Conservation (phyloP, 1,140 invertebrate genomes). For the Pentalonia nigronervosa region DNA sequence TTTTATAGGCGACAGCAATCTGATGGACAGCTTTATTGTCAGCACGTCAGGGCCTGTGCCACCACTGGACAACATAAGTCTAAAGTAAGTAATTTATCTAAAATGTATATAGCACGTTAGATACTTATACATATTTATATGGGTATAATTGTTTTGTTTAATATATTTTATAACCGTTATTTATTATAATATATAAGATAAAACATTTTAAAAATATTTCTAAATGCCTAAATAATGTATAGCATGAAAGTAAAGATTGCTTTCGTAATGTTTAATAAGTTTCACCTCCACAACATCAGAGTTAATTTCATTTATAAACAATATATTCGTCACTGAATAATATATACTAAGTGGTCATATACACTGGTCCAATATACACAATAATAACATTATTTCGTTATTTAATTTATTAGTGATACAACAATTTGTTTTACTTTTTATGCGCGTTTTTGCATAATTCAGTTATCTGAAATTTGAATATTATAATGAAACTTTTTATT, state of each 20-base stretch:
- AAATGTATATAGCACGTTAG: background rate
- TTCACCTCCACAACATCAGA: background rate
- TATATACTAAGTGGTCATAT: background rate
- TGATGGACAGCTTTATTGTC: constrained; percentile 55
- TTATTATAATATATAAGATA: too few species aligned
- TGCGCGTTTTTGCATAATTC: background rate
- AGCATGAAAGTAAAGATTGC: background rate
- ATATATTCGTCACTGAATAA: background rate
- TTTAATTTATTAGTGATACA: background rate
- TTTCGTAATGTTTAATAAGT: background rate
- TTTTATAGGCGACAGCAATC: constrained; percentile 53
- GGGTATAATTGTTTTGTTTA: too few species aligned
- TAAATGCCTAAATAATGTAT: background rate
- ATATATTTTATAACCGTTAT: too few species aligned
- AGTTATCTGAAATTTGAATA: background rate
- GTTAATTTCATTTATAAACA: constrained; percentile 13
- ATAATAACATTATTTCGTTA: background rate
- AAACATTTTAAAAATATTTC: background rate
- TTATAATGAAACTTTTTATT: constrained; percentile 23
- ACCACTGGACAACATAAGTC: constrained; percentile 52
- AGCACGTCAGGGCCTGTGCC: constrained; percentile 38
- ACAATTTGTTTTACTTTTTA: background rate
- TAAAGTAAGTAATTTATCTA: constrained; percentile 44
- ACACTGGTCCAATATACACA: background rate
- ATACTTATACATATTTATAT: background rate